phyloP scores from a whole-genome alignment of 2,113 vertebrate genomes.

The Lates calcarifer region DNA sequence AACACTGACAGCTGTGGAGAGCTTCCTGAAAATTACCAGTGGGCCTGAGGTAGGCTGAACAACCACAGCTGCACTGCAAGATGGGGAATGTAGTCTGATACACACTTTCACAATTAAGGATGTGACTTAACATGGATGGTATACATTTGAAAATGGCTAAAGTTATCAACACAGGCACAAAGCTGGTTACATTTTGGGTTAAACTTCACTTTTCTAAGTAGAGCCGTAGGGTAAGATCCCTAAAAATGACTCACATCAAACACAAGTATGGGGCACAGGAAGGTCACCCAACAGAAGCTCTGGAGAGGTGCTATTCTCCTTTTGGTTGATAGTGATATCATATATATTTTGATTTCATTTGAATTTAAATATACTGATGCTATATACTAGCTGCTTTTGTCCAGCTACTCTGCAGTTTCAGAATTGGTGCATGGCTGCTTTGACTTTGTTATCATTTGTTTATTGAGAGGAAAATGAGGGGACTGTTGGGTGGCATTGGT shows the following conservation, averaged over 20 bases:
- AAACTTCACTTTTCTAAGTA: no score
- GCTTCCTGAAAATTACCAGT: constrained; percentile 85
- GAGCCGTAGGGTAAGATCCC: background rate
- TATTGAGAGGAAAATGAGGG: background rate
- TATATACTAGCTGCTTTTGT: no score
- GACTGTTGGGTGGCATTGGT: background rate
- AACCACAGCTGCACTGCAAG: constrained; percentile 4
- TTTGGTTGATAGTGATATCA: background rate
- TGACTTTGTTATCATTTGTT: background rate
- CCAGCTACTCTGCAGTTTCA: background rate
- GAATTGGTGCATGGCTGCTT: no score
- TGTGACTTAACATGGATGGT: background rate
- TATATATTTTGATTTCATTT: background rate
- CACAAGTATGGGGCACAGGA: background rate
- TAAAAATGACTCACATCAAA: background rate
- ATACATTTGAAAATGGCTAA: background rate
- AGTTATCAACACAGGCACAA: background rate
- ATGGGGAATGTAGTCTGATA: background rate
- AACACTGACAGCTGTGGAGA: constrained; percentile 90
- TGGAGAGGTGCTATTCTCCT: background rate
- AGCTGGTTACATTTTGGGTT: no score
- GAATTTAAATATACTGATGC: background rate
- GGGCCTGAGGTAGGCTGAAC: constrained; percentile 86
- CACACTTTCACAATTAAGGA: background rate
- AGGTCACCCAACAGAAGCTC: background rate